Evolutionary conservation across 2,113 vertebrate genomes (phyloP).

Genomic region (Cheilinus undulatus): DNA sequence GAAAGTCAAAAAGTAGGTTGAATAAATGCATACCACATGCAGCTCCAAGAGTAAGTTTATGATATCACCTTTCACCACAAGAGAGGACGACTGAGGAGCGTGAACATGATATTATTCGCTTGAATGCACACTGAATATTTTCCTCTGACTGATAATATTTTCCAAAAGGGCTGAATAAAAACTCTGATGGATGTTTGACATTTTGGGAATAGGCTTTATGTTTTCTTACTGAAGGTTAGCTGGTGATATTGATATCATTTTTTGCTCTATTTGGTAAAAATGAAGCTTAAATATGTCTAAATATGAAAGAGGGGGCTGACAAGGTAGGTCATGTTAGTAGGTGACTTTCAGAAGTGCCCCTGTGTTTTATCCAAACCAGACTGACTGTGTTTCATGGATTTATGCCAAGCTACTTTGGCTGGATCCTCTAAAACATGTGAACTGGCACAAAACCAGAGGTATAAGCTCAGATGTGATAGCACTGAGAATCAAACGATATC

Average conservation of each 20-base stretch:
- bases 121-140: not conserved
- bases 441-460: too few species aligned
- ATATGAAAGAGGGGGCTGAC: too few species aligned
- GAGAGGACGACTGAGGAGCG: conserved; percentile 22
- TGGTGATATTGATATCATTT: not conserved
- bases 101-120: conserved; percentile 22
- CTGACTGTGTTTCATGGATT: too few species aligned
- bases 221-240: not conserved
- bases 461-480: too few species aligned
- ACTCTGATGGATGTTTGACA: not conserved
- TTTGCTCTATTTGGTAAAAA: too few species aligned
- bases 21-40: conserved; percentile 26
- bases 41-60: conserved; percentile 10
- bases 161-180: not conserved
- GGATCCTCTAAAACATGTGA: too few species aligned
- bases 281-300: too few species aligned
- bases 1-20: conserved; percentile 13
- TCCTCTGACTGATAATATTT: not conserved
- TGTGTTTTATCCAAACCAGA: too few species aligned
- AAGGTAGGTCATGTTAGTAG: too few species aligned
- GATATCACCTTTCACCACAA: conserved; percentile 40
- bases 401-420: too few species aligned
- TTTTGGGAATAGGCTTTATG: not conserved
- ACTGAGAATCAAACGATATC: too few species aligned
- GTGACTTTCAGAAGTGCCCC: too few species aligned